These are phyloP conservation scores for Sarotherodon lohbergeri DNA, from an alignment of 2,113 vertebrate species.

Conservation along the genomic window DNA sequence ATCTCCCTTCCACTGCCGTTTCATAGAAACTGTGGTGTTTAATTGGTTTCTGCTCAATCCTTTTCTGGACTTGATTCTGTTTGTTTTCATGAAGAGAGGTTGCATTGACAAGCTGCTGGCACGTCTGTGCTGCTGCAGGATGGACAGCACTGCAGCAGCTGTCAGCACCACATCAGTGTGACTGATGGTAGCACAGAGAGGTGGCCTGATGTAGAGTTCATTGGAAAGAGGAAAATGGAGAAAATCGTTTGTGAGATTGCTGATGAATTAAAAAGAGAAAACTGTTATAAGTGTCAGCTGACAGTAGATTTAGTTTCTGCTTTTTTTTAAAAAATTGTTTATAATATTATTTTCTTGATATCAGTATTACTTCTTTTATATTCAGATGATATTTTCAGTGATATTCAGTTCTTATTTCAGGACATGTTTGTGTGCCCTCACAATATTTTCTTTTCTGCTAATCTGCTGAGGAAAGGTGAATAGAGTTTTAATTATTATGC, in stretches of 20 bases:
- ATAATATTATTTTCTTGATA: no score
- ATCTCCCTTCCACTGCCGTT: rapidly evolving
- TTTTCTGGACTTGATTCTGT: neutral
- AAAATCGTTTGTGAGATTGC: no score
- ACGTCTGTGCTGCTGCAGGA: neutral
- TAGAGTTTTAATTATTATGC: neutral
- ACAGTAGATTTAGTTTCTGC: rapidly evolving
- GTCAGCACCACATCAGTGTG: neutral
- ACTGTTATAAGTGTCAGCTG: neutral
- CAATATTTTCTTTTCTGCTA: neutral
- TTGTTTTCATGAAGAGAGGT: rapidly evolving
- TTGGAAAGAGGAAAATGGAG: no score
- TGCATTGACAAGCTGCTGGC: neutral
- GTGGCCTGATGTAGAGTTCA: neutral
- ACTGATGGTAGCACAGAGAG: neutral
- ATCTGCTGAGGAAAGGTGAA: rapidly evolving
- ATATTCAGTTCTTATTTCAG: neutral
- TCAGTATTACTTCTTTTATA: rapidly evolving
- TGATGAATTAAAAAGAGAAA: no score
- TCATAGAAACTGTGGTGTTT: rapidly evolving
- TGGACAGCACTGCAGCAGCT: neutral
- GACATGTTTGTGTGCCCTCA: neutral
- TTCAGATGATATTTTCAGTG: rapidly evolving
- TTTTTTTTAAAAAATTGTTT: neutral
- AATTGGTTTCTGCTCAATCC: rapidly evolving